phyloP scores from a whole-genome alignment of 2,113 vertebrate genomes.

The Ctenomys sociabilis region DNA sequence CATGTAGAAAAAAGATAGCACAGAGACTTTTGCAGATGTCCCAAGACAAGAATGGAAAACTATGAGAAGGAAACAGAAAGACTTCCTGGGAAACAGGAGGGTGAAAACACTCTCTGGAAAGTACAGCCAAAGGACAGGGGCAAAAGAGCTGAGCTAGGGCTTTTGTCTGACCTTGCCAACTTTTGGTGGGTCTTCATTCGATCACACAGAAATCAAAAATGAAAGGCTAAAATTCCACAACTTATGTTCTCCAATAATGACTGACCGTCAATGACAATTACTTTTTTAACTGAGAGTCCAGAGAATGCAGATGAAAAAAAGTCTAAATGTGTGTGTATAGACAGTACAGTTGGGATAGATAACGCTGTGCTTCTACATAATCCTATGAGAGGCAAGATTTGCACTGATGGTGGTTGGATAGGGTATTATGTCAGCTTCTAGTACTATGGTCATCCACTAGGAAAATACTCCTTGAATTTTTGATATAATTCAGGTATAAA shows the following conservation, averaged over 20 bases:
- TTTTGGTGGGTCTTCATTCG: not conserved
- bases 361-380: too few species aligned
- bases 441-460: too few species aligned
- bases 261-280: not conserved
- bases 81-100: not conserved
- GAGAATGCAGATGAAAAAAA: not conserved
- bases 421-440: too few species aligned
- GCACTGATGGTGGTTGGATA: too few species aligned
- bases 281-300: not conserved
- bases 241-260: not conserved
- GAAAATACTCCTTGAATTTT: too few species aligned
- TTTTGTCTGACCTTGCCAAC: not conserved
- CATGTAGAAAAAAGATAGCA: not conserved
- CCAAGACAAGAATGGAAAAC: not conserved
- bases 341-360: too few species aligned
- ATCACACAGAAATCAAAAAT: not conserved
- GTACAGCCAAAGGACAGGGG: not conserved
- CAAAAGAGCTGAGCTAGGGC: not conserved
- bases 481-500: too few species aligned
- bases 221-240: not conserved
- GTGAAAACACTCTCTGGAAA: not conserved
- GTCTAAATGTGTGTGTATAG: too few species aligned
- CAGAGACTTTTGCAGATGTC: not conserved
- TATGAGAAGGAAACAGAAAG: not conserved
- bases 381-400: too few species aligned